Evolutionary conservation across 2,888 invertebrate genomes (phyloP), one percentile per base, ranked within the genome.

Genomic region (Leptopilina myrica): DNA sequence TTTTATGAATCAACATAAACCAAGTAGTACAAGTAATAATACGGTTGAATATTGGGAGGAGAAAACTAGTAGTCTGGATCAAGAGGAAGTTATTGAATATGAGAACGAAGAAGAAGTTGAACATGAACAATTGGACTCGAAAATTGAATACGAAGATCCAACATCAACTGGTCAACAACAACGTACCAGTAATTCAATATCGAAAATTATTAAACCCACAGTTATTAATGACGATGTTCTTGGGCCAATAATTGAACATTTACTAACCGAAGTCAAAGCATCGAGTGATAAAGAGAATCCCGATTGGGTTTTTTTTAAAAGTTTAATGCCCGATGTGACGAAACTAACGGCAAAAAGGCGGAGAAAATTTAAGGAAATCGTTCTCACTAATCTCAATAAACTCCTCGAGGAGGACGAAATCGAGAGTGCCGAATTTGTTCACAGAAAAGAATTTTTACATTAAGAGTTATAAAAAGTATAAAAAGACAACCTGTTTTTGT

Each of bases 341-440:
- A 73, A 73, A 20, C 77, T 15, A 43, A 62, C 66, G 64, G 78
- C 15, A 78, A 78, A 64, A 77, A 80, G 77, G 26, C 56, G 20
- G 73, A 79, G 73, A 73, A 56, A 73, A 73, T 73, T 73, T 49
- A 73, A 73, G n/a, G 73, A 73, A 73, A 53, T 73, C 9, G 56
- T 56, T 33, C 56, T 73, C 33, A 73, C 73, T 9, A 53, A 53
- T 53, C 33, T 73, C 26, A 73, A 73, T 53, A 49, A 73, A 73
- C 73, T 73, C 4, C 26, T 73, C 53, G 73, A 73, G 5, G 73
- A 73, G 33, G 73, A 73, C 0, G 73, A 73, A 73, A 33, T 56
- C 7, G 56, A 56, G 56, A 56, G n/a, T 15, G 6, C 53, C 5
- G 73, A 73, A 9, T 56, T 73, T 33, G 9, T n/a, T 11, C 49